These are phyloP conservation scores for Ophraella communa DNA, from an alignment of 2,888 invertebrate species.

Conservation along the genomic window DNA sequence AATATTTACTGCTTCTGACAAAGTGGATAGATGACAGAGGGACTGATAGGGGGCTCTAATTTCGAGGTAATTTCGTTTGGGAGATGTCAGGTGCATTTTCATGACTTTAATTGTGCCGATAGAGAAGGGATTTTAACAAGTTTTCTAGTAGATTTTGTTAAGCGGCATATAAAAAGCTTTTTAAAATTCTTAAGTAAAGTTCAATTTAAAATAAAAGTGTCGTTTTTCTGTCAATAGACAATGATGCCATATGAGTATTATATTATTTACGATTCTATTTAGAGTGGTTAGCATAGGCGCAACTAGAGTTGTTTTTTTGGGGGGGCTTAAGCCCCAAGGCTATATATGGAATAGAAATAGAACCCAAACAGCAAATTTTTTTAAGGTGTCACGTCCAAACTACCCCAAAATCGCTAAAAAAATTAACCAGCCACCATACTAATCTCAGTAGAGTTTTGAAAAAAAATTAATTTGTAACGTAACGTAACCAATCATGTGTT, in stretches of 20 bases:
- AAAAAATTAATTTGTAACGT: no score
- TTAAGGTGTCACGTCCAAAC: no score
- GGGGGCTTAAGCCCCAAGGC: no score
- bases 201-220: background rate
- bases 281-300: no score
- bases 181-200: background rate
- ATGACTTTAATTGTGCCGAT: constrained; percentile 23
- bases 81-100: constrained; percentile 28
- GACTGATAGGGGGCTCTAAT: constrained; percentile 20
- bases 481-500: no score
- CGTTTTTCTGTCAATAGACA: background rate
- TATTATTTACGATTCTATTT: no score
- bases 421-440: no score
- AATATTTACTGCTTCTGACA: constrained; percentile 15
- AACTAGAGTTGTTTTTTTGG: no score
- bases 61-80: constrained; percentile 25
- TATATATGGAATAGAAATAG: no score
- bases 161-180: constrained; percentile 6
- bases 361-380: no score
- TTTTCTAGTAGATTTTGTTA: background rate
- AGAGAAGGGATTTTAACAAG: constrained; percentile 14
- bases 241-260: background rate
- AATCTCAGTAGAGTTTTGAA: no score
- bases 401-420: no score
- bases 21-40: constrained; percentile 18